Evolutionary conservation across 2,888 invertebrate species (phyloP), one percentile per base, ranked within the genome.

Genomic region (Campaea margaritaria): DNA sequence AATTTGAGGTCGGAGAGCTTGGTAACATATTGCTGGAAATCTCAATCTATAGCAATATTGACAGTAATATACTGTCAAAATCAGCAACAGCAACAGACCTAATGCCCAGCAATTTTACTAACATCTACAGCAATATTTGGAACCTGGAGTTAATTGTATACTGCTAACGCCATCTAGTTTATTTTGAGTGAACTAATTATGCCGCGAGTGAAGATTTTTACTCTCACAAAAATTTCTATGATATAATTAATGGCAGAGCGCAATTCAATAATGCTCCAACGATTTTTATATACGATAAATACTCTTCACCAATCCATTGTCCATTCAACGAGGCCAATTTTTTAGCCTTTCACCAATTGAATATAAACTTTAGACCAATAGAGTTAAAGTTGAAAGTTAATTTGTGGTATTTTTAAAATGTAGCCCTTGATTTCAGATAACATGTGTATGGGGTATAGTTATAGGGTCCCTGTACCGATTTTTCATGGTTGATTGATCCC

Each of bases 251-350:
- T 84, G 76, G 84, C 82, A 85, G 86, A 87, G 83, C 81, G 86
- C 86, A 86, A 88, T 85, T 87, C 82, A 83, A 86, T 87, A 86
- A 87, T 87, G 89, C 89, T 88, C 76, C 79, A 86, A 84, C 86
- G 88, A 86, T 86, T 90, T 89, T 89, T 89, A 90, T 90, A 89
- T 89, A 87, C 87, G 82, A 79, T 83, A 85, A 81, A 86, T 86
- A 81, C 83, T 76, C 79, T 72, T 74, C 76, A 61, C 68, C 79
- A 72, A 80, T 79, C 83, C 80, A 85, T 86, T 86, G 85, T 85
- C 80, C 84, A 81, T 82, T 82, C 75, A 76, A 69, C 72, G 76
- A 71, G 59, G 78, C 74, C 78, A 78, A 81, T 86, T 86, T 85
- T 82, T 68, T 43, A 60, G 41, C 42, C 13, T 39, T 49, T 39